phyloP scores from a whole-genome alignment of 1,140 invertebrate species.

The Campoletis sonorensis region DNA sequence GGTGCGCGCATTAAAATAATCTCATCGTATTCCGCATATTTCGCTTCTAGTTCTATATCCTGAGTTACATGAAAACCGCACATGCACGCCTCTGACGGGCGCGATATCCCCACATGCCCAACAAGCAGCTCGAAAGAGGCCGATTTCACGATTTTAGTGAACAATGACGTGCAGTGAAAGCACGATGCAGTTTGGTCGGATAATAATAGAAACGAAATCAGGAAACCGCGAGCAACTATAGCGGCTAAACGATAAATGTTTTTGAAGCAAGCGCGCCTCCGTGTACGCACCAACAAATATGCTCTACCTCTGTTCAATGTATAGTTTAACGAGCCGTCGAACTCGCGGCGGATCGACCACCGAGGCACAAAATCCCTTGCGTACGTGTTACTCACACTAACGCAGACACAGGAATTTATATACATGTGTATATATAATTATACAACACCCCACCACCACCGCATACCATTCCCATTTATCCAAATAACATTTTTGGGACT shows the following conservation, averaged over 20 bases:
- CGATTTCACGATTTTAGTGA: neutral
- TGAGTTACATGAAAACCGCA: too few relatives aligned
- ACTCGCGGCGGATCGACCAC: conserved; percentile 23
- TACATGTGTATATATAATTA: too few relatives aligned
- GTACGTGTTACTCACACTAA: neutral
- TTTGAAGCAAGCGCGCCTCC: neutral
- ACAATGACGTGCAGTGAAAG: neutral
- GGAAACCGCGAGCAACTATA: neutral
- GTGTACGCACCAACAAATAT: conserved; percentile 9
- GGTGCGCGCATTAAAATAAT: too few relatives aligned
- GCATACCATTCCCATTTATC: too few relatives aligned
- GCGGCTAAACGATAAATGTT: conserved; percentile 19
- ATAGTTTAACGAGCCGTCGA: conserved; percentile 25
- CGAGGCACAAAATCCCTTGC: too few relatives aligned
- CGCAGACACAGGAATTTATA: neutral
- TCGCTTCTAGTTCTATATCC: too few relatives aligned
- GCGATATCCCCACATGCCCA: too few relatives aligned
- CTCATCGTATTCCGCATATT: too few relatives aligned
- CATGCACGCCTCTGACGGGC: too few relatives aligned
- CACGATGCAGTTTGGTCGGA: neutral
- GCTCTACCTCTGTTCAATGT: neutral
- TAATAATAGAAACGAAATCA: conserved; percentile 34
- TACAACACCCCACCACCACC: too few relatives aligned
- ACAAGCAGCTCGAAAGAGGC: neutral
- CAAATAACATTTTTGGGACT: too few relatives aligned